A percentile compares a stretch with the other conserved stretches of the same genome.
Evolutionary conservation across 1,140 invertebrate species (phyloP).

Genomic region (Lutraria rhynchaena): DNA sequence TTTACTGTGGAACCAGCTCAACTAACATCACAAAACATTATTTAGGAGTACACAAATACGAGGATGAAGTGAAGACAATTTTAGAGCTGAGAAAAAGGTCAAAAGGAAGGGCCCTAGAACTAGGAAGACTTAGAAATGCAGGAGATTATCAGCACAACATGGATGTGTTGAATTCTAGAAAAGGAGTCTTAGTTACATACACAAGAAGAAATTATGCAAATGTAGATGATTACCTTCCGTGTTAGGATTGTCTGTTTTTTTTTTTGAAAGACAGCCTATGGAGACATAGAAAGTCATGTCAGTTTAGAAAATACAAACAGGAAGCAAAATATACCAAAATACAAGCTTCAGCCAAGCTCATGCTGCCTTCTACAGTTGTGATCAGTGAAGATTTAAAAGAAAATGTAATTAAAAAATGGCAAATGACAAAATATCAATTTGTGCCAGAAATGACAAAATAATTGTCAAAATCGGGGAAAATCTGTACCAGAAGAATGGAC

Average conservation of each 20-base stretch:
- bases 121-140: conserved; percentile 53
- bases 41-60: conserved; percentile 41
- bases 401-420: conserved; percentile 57
- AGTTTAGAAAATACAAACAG: conserved; percentile 49
- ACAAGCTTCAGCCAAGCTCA: conserved; percentile 23
- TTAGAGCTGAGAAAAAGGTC: conserved; percentile 14
- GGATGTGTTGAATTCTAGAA: conserved; percentile 47
- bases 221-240: conserved; percentile 54
- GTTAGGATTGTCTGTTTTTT: conserved; percentile 59
- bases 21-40: conserved; percentile 59
- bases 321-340: conserved; percentile 22
- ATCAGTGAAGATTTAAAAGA: conserved; percentile 54
- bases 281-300: conserved; percentile 53
- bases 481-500: conserved; percentile 61
- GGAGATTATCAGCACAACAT: conserved; percentile 60
- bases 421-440: conserved; percentile 50
- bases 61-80: conserved; percentile 45
- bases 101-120: conserved; percentile 33
- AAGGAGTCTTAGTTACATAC: conserved; percentile 49
- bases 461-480: conserved; percentile 59
- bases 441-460: conserved; percentile 56
- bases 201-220: conserved; percentile 31
- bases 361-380: conserved; percentile 40
- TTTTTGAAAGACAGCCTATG: conserved; percentile 60
- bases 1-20: conserved; percentile 52